Conservation (phyloP, 2,113 vertebrate genomes). For the Pontoporia blainvillei region DNA sequence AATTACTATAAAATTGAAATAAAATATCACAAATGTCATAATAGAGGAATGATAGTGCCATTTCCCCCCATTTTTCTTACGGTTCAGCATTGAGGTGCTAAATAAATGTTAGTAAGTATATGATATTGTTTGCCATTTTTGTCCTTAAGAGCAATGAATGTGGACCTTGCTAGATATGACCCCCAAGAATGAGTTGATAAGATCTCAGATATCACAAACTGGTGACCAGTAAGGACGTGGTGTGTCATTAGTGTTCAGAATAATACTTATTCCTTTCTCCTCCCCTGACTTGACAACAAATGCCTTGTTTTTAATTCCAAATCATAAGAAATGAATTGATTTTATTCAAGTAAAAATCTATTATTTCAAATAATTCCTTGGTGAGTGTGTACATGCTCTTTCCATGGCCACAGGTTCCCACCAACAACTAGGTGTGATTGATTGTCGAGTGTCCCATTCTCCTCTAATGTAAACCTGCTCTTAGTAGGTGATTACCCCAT, state of each 20-base stretch:
- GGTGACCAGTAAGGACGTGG: not conserved
- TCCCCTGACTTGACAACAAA: not conserved
- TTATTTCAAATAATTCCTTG: not conserved
- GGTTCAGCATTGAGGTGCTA: not conserved
- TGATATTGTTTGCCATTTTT: not conserved
- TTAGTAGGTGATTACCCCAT: not conserved
- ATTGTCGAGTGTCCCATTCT: not conserved
- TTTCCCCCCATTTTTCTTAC: not conserved
- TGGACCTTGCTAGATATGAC: not conserved
- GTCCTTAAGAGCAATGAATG: not conserved
- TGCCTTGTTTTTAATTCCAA: not conserved
- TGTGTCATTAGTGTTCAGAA: not conserved
- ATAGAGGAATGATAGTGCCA: not conserved
- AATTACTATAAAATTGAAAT: not conserved
- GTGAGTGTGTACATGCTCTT: not conserved
- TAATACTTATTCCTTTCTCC: not conserved
- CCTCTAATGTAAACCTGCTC: not conserved
- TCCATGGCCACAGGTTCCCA: not conserved
- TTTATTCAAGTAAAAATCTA: not conserved
- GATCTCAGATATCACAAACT: not conserved
- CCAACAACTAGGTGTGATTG: fast-evolving
- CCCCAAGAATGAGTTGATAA: not conserved
- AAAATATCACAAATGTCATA: not conserved
- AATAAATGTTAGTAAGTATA: not conserved
- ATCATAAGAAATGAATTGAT: not conserved